phyloP scores from a whole-genome alignment of 2,797 vertebrate genomes.

The Babyrousa celebensis region DNA sequence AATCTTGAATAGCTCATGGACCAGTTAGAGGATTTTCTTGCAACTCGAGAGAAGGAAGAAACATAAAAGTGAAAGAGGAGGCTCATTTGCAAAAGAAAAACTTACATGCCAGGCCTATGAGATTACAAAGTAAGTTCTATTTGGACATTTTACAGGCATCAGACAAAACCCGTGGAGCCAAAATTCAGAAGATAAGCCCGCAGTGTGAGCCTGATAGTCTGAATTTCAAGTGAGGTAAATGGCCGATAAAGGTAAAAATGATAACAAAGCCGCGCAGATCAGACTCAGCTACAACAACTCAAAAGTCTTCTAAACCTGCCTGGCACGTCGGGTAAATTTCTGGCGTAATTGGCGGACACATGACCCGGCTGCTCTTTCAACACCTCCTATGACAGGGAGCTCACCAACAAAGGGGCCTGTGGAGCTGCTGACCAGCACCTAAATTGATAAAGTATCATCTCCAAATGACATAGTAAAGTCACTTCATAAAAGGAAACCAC shows the following conservation, averaged over 20 bases:
- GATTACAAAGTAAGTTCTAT: slow-evolving; percentile 54
- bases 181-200: background rate
- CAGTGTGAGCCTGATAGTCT: background rate
- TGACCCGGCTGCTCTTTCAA: background rate
- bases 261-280: background rate
- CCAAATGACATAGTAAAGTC: background rate
- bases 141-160: slow-evolving; percentile 72
- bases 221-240: background rate
- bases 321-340: background rate
- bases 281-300: background rate
- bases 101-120: background rate
- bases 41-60: background rate
- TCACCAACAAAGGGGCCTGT: background rate
- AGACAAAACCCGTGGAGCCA: slow-evolving; percentile 33
- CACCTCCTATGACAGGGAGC: background rate
- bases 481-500: background rate
- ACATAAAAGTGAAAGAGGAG: slow-evolving; percentile 27
- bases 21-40: slow-evolving; percentile 77
- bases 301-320: background rate
- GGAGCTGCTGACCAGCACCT: background rate
- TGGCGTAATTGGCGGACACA: background rate
- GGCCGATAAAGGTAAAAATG: background rate
- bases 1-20: slow-evolving; percentile 62
- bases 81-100: slow-evolving; percentile 51
- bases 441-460: background rate